phyloP scores from a whole-genome alignment of 2,797 vertebrate genomes.

The Circus cinereus region DNA sequence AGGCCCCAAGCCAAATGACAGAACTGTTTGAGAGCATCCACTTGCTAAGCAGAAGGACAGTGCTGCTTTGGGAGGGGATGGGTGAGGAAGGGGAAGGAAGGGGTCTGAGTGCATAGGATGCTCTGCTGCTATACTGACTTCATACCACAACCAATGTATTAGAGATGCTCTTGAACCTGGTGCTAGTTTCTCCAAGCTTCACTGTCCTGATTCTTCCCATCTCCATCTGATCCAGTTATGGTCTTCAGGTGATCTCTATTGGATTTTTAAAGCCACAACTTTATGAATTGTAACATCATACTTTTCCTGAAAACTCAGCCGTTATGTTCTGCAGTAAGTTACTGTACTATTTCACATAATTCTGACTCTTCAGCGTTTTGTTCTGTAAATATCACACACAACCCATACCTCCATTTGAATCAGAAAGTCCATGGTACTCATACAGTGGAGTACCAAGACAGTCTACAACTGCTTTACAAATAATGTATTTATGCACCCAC shows the following conservation, averaged over 20 bases:
- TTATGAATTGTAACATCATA: conserved; percentile 67
- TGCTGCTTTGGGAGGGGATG: conserved; percentile 31
- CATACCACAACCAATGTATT: conserved; percentile 69
- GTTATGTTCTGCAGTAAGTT: conserved; percentile 55
- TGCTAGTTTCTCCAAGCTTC: conserved; percentile 70
- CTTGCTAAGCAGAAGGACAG: conserved; percentile 64
- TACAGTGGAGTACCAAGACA: conserved; percentile 34
- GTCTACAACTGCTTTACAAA: conserved; percentile 60
- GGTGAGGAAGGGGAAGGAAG: conserved; percentile 14
- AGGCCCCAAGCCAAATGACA: conserved; percentile 65
- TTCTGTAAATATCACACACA: conserved; percentile 19
- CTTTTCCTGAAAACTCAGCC: conserved; percentile 57
- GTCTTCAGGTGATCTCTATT: conserved; percentile 70
- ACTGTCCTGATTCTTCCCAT: conserved; percentile 69
- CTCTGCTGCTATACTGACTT: conserved; percentile 69
- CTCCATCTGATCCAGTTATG: conserved; percentile 70
- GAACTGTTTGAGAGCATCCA: conserved; percentile 66
- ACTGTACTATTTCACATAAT: conserved; percentile 35
- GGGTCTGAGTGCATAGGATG: conserved; percentile 58
- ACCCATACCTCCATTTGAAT: conserved; percentile 35
- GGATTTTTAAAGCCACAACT: conserved; percentile 70
- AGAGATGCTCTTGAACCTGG: conserved; percentile 69
- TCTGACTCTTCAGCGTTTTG: conserved; percentile 36
- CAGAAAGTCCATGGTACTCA: conserved; percentile 10
- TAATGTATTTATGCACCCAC: conserved; percentile 66